Evolutionary conservation across 2,797 vertebrate genomes (phyloP).

Genomic region (Neomorphus geoffroyi): DNA sequence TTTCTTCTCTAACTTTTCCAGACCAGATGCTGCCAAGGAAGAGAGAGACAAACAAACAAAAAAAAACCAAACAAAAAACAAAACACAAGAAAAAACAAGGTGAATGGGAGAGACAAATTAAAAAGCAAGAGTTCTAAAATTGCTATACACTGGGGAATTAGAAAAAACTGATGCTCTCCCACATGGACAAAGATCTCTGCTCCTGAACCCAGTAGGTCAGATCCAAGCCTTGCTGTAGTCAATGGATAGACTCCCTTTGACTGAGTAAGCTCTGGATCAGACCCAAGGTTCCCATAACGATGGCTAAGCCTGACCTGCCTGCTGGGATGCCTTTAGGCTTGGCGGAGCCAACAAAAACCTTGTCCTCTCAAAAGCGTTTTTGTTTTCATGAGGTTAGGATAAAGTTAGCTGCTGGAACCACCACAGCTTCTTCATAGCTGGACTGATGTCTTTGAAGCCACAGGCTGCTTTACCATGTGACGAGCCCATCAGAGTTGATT

Average conservation of each 20-base stretch:
- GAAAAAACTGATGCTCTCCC: neutral
- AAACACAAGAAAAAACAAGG: too few species aligned
- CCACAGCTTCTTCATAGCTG: neutral
- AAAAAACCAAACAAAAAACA: neutral
- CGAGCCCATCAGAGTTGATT: neutral
- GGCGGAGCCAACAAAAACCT: conserved; percentile 37
- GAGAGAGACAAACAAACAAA: neutral
- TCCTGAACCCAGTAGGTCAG: neutral
- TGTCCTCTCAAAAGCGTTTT: neutral
- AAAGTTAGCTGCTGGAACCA: conserved; percentile 2
- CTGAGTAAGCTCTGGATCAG: neutral
- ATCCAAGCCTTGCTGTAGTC: neutral
- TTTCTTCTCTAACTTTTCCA: neutral
- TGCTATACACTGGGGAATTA: neutral
- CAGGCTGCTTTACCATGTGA: neutral
- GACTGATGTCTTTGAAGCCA: neutral
- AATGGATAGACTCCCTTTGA: neutral
- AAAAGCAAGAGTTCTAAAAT: neutral
- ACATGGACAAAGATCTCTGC: neutral
- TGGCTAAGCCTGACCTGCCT: neutral
- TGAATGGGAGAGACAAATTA: neutral
- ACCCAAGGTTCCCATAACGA: neutral
- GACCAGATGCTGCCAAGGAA: conserved; percentile 6
- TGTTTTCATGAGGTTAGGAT: neutral
- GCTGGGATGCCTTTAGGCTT: neutral